Evolutionary conservation across 2,888 invertebrate genomes (phyloP).

Genomic region (Hololepta plana): DNA sequence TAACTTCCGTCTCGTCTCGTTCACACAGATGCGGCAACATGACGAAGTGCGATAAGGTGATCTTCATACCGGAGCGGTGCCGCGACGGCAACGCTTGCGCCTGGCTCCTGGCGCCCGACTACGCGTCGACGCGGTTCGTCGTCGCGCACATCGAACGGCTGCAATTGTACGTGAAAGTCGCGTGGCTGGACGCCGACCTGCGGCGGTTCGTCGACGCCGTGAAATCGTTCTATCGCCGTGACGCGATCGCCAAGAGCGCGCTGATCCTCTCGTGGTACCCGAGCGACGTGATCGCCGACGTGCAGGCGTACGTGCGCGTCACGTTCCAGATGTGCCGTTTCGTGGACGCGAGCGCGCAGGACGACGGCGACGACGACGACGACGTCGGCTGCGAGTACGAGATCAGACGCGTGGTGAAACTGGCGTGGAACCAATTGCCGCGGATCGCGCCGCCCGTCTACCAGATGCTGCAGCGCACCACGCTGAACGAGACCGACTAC

Average conservation of each 20-base stretch:
- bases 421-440: slow-evolving; percentile 40
- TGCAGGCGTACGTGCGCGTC: slow-evolving; percentile 31
- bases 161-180: slow-evolving; percentile 41
- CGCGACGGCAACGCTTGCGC: slow-evolving; percentile 22
- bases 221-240: slow-evolving; percentile 17
- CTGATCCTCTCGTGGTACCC: slow-evolving; percentile 52
- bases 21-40: no score
- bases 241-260: slow-evolving; percentile 23
- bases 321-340: slow-evolving; percentile 45
- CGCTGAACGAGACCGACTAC: slow-evolving; percentile 34
- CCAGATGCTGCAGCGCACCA: slow-evolving; percentile 30
- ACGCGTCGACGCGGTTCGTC: slow-evolving; percentile 34
- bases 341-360: slow-evolving; percentile 13
- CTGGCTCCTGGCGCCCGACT: slow-evolving; percentile 31
- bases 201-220: slow-evolving; percentile 24
- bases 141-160: slow-evolving; percentile 39
- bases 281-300: slow-evolving; percentile 36
- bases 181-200: slow-evolving; percentile 48
- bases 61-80: slow-evolving; percentile 41
- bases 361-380: slow-evolving; percentile 14
- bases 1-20: no score
- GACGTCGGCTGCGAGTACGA: slow-evolving; percentile 44
- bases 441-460: slow-evolving; percentile 31
- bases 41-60: slow-evolving; percentile 31
- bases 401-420: slow-evolving; percentile 45